phyloP scores from a whole-genome alignment of 2,797 vertebrate species.

The Phoeniculus purpureus region DNA sequence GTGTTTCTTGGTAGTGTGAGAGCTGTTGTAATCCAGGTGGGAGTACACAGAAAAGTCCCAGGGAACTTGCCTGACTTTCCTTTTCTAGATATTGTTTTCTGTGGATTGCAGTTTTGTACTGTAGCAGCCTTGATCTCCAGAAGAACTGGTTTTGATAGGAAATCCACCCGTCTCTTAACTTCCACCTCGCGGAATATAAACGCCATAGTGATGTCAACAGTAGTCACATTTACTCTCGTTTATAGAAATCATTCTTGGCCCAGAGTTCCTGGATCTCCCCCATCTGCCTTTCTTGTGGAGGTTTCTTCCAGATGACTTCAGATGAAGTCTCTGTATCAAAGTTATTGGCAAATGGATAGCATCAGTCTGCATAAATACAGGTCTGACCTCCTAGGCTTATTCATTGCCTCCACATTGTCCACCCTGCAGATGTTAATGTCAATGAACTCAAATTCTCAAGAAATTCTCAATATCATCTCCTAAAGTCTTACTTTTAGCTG shows the following conservation, averaged over 20 bases:
- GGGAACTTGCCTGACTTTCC: background rate
- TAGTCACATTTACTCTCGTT: background rate
- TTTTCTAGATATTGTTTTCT: background rate
- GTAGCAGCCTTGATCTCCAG: background rate
- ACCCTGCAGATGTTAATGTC: background rate
- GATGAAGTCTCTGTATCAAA: background rate
- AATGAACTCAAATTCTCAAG: background rate
- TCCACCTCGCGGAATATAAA: background rate
- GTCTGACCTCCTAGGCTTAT: background rate
- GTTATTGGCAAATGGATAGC: background rate
- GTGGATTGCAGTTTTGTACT: background rate
- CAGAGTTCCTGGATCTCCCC: background rate
- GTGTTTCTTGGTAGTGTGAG: background rate
- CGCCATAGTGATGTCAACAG: background rate
- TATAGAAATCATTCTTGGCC: background rate
- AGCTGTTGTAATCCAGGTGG: background rate
- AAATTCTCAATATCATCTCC: background rate
- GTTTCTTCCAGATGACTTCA: background rate
- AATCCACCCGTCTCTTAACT: background rate
- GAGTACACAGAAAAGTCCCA: background rate
- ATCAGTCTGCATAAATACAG: background rate
- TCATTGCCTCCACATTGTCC: background rate
- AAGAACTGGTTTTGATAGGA: background rate
- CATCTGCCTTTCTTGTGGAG: background rate
- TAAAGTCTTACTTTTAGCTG: background rate